Conservation (phyloP, 2,888 invertebrate species). For the Trachelus troglodyta region DNA sequence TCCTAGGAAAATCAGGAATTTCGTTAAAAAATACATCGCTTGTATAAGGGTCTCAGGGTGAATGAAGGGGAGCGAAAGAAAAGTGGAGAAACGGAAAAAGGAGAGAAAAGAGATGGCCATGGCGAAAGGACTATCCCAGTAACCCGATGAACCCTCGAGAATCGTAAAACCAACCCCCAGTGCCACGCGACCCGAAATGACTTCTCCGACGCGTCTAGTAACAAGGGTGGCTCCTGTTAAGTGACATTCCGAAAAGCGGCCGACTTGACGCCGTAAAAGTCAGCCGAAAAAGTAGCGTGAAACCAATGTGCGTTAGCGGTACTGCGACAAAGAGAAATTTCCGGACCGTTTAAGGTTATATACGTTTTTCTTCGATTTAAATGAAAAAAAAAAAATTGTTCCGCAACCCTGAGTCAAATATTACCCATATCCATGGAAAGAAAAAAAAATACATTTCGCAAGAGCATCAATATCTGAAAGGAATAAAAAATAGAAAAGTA, state of each 20-base stretch:
- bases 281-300: neutral
- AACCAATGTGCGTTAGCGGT: neutral
- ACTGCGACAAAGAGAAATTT: neutral
- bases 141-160: conserved; percentile 24
- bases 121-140: neutral
- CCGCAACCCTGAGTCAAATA: neutral
- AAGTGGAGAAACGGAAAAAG: neutral
- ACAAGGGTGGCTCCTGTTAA: conserved; percentile 24
- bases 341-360: conserved; percentile 1
- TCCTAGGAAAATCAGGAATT: neutral
- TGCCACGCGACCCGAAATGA: conserved; percentile 34
- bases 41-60: neutral
- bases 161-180: conserved; percentile 36
- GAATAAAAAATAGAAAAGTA: neutral
- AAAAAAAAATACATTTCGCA: neutral
- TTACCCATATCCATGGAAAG: neutral
- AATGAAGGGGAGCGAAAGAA: neutral
- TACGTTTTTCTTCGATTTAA: too few species aligned
- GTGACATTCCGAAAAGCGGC: conserved; percentile 3
- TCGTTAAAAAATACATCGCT: neutral
- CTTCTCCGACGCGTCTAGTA: conserved; percentile 22
- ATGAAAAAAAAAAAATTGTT: too few species aligned
- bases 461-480: neutral
- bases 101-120: neutral
- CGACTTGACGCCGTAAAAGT: neutral